Percentiles rank a stretch among this genome's conserved stretches.
Conservation (phyloP, 2,113 vertebrate species). For the Ascaphus truei region DNA sequence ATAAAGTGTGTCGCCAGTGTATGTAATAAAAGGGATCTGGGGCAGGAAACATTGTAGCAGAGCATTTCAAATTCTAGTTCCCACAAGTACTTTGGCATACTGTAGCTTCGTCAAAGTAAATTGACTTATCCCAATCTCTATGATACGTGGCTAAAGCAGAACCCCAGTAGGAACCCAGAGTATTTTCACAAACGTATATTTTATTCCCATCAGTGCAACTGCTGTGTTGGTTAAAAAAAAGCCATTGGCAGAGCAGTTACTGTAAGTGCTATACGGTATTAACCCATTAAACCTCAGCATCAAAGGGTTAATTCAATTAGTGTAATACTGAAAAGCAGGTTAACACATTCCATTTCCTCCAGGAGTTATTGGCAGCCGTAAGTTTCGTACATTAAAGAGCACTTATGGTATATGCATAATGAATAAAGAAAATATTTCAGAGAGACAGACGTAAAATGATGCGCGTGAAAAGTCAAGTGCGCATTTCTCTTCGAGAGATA, state of each 20-base stretch:
- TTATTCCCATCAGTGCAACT: not conserved
- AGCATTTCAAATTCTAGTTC: too few species aligned
- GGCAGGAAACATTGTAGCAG: too few species aligned
- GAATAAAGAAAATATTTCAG: not conserved
- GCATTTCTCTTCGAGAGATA: too few species aligned
- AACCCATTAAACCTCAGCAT: not conserved
- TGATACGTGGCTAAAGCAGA: not conserved
- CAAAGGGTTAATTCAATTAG: conserved; percentile 4
- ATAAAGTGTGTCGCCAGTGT: too few species aligned
- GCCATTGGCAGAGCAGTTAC: too few species aligned
- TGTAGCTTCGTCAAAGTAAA: too few species aligned
- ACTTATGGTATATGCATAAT: conserved; percentile 4
- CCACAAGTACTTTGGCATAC: too few species aligned
- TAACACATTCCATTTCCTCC: not conserved
- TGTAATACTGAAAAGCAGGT: not conserved
- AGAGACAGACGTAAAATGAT: too few species aligned
- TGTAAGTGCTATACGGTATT: conserved; percentile 14
- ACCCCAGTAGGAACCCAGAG: too few species aligned
- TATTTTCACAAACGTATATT: conserved; percentile 16
- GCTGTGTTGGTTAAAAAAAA: not conserved
- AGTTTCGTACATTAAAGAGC: not conserved
- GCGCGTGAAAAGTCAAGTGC: too few species aligned
- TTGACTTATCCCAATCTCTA: too few species aligned
- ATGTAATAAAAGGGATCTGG: too few species aligned
- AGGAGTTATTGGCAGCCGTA: not conserved